These are phyloP conservation scores for Drosophila meridionalis DNA, from an alignment of 2,888 invertebrate species.

Conservation along the genomic window DNA sequence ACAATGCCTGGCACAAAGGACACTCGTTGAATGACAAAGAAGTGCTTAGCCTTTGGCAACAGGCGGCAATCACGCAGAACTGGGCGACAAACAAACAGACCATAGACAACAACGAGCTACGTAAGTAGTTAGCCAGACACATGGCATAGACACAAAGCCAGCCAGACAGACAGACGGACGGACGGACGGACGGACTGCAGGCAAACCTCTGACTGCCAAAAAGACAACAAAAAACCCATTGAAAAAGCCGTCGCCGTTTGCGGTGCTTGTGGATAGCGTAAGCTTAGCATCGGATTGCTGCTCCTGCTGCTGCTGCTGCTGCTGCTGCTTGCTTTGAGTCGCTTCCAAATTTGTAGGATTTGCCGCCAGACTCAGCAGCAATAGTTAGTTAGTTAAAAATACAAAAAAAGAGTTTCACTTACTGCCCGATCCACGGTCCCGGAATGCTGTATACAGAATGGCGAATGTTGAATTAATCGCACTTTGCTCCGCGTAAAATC, in stretches of 20 bases:
- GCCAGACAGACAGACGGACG: not conserved
- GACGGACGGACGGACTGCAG: not conserved
- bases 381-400: not conserved
- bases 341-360: slow-evolving; percentile 20
- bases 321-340: slow-evolving; percentile 27
- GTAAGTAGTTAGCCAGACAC: slow-evolving; percentile 39
- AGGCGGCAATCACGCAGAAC: slow-evolving; percentile 77
- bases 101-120: slow-evolving; percentile 28
- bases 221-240: slow-evolving; percentile 19
- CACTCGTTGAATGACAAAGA: slow-evolving; percentile 78
- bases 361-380: not conserved
- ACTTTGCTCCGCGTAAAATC: slow-evolving; percentile 89
- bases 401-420: slow-evolving; percentile 66
- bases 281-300: slow-evolving; percentile 69
- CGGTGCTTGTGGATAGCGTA: slow-evolving; percentile 33
- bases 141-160: slow-evolving; percentile 8
- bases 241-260: slow-evolving; percentile 22
- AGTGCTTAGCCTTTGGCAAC: slow-evolving; percentile 80
- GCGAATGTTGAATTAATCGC: slow-evolving; percentile 88
- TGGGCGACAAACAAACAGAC: slow-evolving; percentile 32
- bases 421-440: slow-evolving; percentile 86
- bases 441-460: slow-evolving; percentile 91
- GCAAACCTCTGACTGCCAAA: slow-evolving; percentile 10
- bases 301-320: not conserved
- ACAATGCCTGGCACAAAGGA: slow-evolving; percentile 74